These are phyloP conservation scores for Caenorhabditis becei DNA, from an alignment of 2,888 invertebrate genomes.

Conservation along the genomic window DNA sequence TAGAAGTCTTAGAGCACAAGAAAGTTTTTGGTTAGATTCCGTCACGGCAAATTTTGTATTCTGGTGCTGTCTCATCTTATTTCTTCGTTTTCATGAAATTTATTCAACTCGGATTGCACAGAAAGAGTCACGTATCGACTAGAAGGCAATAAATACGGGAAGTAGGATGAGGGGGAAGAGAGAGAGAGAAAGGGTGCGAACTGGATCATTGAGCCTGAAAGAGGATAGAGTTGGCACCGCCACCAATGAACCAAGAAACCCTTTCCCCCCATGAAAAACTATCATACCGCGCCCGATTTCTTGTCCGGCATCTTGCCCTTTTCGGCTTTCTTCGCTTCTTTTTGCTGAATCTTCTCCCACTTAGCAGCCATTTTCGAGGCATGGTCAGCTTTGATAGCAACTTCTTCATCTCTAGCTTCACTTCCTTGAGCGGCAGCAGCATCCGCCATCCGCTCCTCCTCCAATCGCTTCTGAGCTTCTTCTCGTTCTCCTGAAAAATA, in stretches of 20 bases:
- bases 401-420: conserved; percentile 68
- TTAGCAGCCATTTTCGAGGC: conserved; percentile 82
- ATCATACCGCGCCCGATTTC: conserved; percentile 60
- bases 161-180: conserved; percentile 11
- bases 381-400: conserved; percentile 78
- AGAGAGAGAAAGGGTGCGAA: conserved; percentile 15
- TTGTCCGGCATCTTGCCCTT: conserved; percentile 80
- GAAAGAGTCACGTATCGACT: conserved; percentile 20
- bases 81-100: conserved; percentile 2
- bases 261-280: background rate
- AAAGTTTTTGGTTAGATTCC: conserved; percentile 28
- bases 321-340: conserved; percentile 82
- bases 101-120: conserved; percentile 21
- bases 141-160: conserved; percentile 33
- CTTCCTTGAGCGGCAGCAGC: conserved; percentile 53
- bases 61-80: background rate
- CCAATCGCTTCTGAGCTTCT: conserved; percentile 75
- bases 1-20: conserved; percentile 8
- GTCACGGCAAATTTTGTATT: conserved; percentile 52
- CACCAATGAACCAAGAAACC: conserved; percentile 11
- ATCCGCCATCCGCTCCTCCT: conserved; percentile 75
- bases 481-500: conserved; percentile 76
- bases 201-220: conserved; percentile 45
- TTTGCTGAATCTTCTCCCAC: conserved; percentile 81
- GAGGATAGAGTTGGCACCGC: conserved; percentile 7